Base-by-base conservation (phyloP, 2,113 vertebrate species). In the Channa maculata region DNA sequence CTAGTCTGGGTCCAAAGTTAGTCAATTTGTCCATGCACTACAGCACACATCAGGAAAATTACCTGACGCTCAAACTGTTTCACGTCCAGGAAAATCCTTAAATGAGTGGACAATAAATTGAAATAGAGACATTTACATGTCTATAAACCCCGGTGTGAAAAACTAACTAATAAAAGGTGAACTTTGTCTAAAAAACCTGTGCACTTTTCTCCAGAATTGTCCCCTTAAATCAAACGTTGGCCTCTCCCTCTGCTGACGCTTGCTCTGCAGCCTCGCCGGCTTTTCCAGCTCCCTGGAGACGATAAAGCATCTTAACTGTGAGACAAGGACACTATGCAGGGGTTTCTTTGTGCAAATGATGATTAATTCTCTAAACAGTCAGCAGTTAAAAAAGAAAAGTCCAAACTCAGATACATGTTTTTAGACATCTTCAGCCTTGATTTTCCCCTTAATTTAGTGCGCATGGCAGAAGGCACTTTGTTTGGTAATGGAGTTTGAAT, bases 151-250 rank as follows among this genome's bases (percentile, higher is more conserved):
- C 24, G 24, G 24, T 24, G 24, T 24, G 24, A 24, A 33, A 11
- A 63, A 0, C 34, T 39, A 39, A 33, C 5, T 5, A 57, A 36
- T 12, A 13, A 37, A 51, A 9, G 70, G 38, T 62, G 57, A 34
- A 12, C 37, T 60, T 43, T 11, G 11, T 46, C 49, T 48, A 38
- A 62, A 41, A 55, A 24, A 38, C 65, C 58, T 13, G 15, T 7
- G 37, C 10, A 45, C 57, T 44, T 68, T 73, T 62, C 2, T 65
- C 50, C 65, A 49, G 74, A 53, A 74, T n/a, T 36, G 5, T 49
- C 59, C 76, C 54, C 12, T 60, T 86, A 83, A 78, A 86, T 84
- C 84, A 83, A 24, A 71, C 12, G 63, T 15, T 53, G 24, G 24
- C 34, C 66, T 52, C 65, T 53, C 62, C n/a, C 24, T 44, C 38